These are phyloP conservation scores for Fistularia commersonii DNA, from an alignment of 2,797 vertebrate species.

Conservation along the genomic window DNA sequence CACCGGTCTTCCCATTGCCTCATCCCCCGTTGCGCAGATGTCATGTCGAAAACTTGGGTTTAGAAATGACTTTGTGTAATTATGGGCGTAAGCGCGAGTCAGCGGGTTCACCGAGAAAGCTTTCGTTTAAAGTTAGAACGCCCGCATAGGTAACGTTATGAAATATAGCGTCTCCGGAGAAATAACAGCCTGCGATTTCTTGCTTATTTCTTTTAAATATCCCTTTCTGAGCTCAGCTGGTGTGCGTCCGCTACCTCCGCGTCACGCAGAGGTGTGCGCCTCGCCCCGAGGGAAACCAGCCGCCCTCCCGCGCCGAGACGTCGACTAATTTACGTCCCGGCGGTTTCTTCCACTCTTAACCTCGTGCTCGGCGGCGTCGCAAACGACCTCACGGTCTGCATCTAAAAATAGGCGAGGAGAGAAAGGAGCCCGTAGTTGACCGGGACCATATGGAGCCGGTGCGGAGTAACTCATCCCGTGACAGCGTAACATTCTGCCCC, in stretches of 20 bases:
- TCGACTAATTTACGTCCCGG: constrained; percentile 55
- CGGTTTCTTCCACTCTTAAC: constrained; percentile 63
- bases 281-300: too few relatives aligned
- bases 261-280: too few relatives aligned
- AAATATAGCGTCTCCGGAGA: too few relatives aligned
- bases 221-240: constrained; percentile 21
- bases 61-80: constrained; percentile 33
- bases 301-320: too few relatives aligned
- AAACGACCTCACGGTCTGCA: constrained; percentile 35
- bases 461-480: constrained; percentile 63
- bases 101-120: constrained; percentile 21
- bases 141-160: neutral
- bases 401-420: constrained; percentile 61
- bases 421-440: constrained; percentile 55
- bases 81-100: constrained; percentile 34
- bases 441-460: constrained; percentile 64
- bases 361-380: constrained; percentile 29
- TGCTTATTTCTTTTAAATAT: neutral
- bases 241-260: too few relatives aligned
- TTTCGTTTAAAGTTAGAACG: constrained; percentile 9
- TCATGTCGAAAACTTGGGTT: constrained; percentile 23
- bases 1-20: constrained; percentile 38
- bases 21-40: constrained; percentile 32
- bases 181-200: too few relatives aligned
- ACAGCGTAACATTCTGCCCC: constrained; percentile 45